These are phyloP conservation scores for western clawed frog (Xenopus tropicalis) DNA, from an alignment of 2,113 vertebrate species.

Conservation along the genomic window DNA sequence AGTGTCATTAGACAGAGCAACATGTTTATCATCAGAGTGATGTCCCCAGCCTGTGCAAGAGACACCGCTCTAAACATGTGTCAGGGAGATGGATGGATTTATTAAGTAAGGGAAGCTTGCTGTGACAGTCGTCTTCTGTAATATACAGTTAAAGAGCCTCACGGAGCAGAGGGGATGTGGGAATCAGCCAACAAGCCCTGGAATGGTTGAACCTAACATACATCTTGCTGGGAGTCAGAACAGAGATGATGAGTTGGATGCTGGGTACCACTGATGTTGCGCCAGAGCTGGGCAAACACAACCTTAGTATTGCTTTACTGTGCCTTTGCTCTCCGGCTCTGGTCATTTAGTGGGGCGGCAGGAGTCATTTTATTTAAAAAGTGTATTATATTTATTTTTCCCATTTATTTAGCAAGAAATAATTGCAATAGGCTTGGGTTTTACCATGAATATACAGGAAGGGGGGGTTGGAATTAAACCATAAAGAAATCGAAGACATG, in stretches of 20 bases:
- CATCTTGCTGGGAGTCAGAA: constrained; percentile 20
- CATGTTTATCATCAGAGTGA: constrained; percentile 39
- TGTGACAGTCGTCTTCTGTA: constrained; percentile 31
- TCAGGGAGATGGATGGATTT: constrained; percentile 44
- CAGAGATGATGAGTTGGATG: constrained; percentile 20
- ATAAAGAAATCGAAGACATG: no score
- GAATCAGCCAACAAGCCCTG: constrained; percentile 26
- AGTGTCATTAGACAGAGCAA: constrained; percentile 21
- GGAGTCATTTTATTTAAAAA: no score
- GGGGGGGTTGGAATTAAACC: no score
- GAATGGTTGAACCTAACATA: constrained; percentile 28
- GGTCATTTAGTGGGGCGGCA: no score
- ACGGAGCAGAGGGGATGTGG: constrained; percentile 32
- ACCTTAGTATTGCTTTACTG: no score
- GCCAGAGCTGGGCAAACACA: neutral
- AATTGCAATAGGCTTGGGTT: no score
- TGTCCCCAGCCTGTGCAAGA: constrained; percentile 12
- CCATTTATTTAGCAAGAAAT: no score
- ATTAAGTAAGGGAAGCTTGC: constrained; percentile 39
- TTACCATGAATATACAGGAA: no score
- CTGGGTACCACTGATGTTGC: constrained; percentile 30
- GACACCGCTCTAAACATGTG: constrained; percentile 32
- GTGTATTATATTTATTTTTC: no score
- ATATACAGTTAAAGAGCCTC: constrained; percentile 35
- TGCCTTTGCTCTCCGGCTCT: no score